Evolutionary conservation across 23 tunicate genomes (phyloP).

Genomic region (Oikopleura vanhoeffeni): DNA sequence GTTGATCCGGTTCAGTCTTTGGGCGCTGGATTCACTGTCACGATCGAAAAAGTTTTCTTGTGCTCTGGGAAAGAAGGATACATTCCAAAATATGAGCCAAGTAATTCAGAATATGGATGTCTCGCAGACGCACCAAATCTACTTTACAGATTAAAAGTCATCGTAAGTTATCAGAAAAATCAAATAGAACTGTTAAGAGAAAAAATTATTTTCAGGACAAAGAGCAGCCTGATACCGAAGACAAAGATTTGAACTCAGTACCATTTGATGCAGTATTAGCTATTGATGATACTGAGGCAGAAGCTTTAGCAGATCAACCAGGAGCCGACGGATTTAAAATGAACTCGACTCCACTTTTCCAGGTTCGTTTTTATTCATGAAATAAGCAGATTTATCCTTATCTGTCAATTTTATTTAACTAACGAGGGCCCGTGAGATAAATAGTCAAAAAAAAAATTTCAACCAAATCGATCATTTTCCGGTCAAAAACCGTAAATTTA

Average conservation of each 20-base stretch:
- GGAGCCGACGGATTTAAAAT: conserved; percentile 93
- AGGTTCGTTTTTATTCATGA: conserved; percentile 68
- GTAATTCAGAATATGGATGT: conserved; percentile 68
- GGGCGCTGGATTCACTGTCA: conserved; percentile 62
- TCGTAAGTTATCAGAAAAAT: conserved; percentile 39
- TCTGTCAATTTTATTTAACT: neutral
- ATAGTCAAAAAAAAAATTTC: too few species aligned
- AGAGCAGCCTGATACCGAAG: conserved; percentile 93
- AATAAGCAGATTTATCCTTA: neutral
- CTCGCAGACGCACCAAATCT: conserved; percentile 56
- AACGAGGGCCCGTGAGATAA: too few species aligned
- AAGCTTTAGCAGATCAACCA: conserved; percentile 34
- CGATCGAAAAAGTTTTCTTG: conserved; percentile 77
- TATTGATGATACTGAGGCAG: conserved; percentile 59
- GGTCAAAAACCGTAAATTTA: too few species aligned
- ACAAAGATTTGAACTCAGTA: conserved; percentile 27
- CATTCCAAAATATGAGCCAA: conserved; percentile 85
- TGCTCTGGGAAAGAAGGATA: conserved; percentile 84
- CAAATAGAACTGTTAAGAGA: neutral
- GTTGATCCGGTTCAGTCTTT: conserved; percentile 84
- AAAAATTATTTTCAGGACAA: conserved; percentile 36
- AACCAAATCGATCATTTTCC: neutral
- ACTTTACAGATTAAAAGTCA: conserved; percentile 31
- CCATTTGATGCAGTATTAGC: conserved; percentile 67
- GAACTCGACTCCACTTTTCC: conserved; percentile 68